phyloP scores from a whole-genome alignment of 2,113 vertebrate genomes.

The Pica pica region DNA sequence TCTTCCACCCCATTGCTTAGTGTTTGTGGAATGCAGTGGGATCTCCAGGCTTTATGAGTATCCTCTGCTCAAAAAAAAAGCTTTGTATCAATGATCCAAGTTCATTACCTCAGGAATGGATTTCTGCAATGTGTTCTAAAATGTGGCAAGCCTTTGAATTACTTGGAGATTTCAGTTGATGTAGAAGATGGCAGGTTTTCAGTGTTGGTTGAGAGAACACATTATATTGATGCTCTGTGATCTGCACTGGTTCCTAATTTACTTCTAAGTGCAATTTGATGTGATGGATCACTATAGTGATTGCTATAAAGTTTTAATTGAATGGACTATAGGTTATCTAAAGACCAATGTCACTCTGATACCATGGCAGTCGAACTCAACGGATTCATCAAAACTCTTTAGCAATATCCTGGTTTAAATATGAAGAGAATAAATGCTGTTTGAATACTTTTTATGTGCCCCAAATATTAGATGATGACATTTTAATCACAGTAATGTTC shows the following conservation, averaged over 20 bases:
- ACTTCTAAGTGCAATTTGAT: slow-evolving; percentile 14
- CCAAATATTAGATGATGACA: neutral
- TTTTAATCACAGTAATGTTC: neutral
- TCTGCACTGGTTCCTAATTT: neutral
- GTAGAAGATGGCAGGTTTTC: neutral
- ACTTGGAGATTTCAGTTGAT: neutral
- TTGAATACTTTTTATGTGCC: neutral
- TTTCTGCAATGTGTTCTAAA: neutral
- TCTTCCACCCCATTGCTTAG: neutral
- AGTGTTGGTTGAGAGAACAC: neutral
- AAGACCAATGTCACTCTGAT: neutral
- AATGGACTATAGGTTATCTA: neutral
- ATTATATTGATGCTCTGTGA: neutral
- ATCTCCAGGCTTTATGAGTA: neutral
- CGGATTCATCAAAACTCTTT: neutral
- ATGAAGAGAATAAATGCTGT: neutral
- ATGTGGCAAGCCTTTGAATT: neutral
- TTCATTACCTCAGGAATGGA: neutral
- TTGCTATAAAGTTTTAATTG: neutral
- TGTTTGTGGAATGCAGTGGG: neutral
- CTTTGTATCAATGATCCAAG: neutral
- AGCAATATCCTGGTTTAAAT: neutral
- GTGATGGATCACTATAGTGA: neutral
- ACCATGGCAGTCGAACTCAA: neutral
- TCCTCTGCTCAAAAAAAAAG: neutral